Conservation (phyloP, 1,140 invertebrate species). For the Laodelphax striatellus region DNA sequence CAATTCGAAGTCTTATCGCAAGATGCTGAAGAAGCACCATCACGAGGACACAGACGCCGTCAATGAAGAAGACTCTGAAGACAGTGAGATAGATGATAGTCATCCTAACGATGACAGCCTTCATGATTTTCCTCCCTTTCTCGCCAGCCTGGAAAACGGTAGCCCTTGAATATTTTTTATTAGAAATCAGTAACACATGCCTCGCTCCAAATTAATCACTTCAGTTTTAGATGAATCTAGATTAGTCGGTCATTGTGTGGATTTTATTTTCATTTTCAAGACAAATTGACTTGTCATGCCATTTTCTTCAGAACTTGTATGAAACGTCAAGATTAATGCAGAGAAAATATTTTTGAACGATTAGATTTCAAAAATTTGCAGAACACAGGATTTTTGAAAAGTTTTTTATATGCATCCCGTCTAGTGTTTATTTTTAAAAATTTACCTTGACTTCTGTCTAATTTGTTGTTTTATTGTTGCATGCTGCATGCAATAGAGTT, state of each 20-base stretch:
- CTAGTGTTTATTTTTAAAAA: too few relatives aligned
- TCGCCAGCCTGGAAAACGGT: neutral
- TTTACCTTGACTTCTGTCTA: too few relatives aligned
- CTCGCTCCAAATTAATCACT: neutral
- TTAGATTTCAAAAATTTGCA: too few relatives aligned
- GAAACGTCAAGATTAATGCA: too few relatives aligned
- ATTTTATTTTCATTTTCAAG: neutral
- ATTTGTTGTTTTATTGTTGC: too few relatives aligned
- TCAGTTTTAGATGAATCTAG: neutral
- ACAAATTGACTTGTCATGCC: too few relatives aligned
- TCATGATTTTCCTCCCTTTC: neutral
- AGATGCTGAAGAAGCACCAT: conserved; percentile 48
- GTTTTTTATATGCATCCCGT: too few relatives aligned
- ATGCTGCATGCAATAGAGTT: too few relatives aligned
- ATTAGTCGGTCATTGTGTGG: neutral
- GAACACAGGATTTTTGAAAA: too few relatives aligned
- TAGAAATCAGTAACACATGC: neutral
- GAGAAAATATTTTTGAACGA: too few relatives aligned
- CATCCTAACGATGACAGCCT: neutral
- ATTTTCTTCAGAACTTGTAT: too few relatives aligned
- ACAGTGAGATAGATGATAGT: conserved; percentile 16
- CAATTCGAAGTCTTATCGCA: conserved; percentile 54
- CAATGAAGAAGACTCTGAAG: conserved; percentile 15
- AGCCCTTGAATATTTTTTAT: neutral
- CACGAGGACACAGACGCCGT: conserved; percentile 23